Base-by-base conservation (phyloP, 2,888 invertebrate species). In the Ischnus inquisitorius region DNA sequence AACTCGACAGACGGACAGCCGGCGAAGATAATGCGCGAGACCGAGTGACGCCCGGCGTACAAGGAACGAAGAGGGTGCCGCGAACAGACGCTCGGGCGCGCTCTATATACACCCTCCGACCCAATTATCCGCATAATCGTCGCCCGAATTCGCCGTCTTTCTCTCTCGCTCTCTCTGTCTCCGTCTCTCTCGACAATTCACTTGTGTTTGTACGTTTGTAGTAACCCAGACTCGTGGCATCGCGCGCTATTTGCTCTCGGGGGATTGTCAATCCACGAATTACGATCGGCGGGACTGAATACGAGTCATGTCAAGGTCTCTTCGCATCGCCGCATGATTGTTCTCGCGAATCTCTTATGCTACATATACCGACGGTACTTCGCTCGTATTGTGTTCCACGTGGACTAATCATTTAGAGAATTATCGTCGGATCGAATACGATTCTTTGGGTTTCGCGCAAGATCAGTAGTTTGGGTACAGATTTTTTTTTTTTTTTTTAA, bases 71-170 rank as follows among this genome's bases (percentile, higher is more conserved):
- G 74, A 81, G 79, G 85, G 79, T 79, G 82, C 67, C 80, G 74
- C 14, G 74, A 80, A 69, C 80, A 82, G 83, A 83, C 76, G 79
- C 57, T 75, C 62, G 14, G 54, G 68, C 28, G 68, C 28, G 60
- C 39, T 71, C 69, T 79, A 14, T 77, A 34, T 82, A 43, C 71
- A 57, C 69, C 65, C 64, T 81, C 51, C 82, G 83, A 87, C 83
- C 80, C 79, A 86, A 86, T 87, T 87, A 86, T 87, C 83, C 84
- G 85, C 83, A 86, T 87, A 87, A 87, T 87, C 86, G 84, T 86
- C 71, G 57, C 69, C 67, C 43, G 76, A 62, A 57, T 68, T 19
- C 51, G 25, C 14, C 25, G 0, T 46, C 46, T 12, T 0, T 46
- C 46, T 46, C 46, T 46, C 46, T 46, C 46, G 0, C 46, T 14